Percentiles rank a stretch among this genome's conserved stretches.
Evolutionary conservation across 2,797 vertebrate genomes (phyloP).

Genomic region (Syngnathus rostellatus): DNA sequence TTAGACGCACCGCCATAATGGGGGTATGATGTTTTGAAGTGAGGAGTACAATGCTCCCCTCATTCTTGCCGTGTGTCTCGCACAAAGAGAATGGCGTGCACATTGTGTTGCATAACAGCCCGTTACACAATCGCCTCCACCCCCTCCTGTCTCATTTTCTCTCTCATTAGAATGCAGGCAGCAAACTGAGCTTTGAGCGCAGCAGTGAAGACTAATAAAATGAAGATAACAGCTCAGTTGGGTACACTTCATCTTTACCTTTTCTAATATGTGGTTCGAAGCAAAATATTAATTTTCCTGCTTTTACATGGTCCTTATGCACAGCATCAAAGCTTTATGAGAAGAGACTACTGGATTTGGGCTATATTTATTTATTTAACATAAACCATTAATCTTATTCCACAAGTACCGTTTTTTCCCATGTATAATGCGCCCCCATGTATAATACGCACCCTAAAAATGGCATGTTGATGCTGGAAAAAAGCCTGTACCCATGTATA

Average conservation of each 20-base stretch:
- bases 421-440: no score
- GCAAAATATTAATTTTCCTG: conserved; percentile 9
- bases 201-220: conserved; percentile 45
- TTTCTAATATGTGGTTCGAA: conserved; percentile 22
- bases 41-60: conserved; percentile 22
- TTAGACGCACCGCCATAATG: conserved; percentile 45
- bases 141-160: conserved; percentile 22
- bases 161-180: conserved; percentile 61
- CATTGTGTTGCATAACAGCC: conserved; percentile 60
- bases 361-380: background rate
- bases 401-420: background rate
- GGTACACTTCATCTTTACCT: conserved; percentile 26
- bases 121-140: conserved; percentile 53
- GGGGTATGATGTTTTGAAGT: conserved; percentile 44
- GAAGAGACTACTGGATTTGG: background rate
- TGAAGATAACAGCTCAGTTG: conserved; percentile 27
- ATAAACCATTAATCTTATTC: background rate
- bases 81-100: conserved; percentile 38
- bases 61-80: conserved; percentile 25
- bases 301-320: conserved; percentile 11
- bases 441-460: no score
- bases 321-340: conserved; percentile 5
- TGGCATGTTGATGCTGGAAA: no score
- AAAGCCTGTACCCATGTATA: no score
- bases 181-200: conserved; percentile 44